Base-by-base conservation (phyloP, 2,888 invertebrate species). In the Erannis defoliaria region DNA sequence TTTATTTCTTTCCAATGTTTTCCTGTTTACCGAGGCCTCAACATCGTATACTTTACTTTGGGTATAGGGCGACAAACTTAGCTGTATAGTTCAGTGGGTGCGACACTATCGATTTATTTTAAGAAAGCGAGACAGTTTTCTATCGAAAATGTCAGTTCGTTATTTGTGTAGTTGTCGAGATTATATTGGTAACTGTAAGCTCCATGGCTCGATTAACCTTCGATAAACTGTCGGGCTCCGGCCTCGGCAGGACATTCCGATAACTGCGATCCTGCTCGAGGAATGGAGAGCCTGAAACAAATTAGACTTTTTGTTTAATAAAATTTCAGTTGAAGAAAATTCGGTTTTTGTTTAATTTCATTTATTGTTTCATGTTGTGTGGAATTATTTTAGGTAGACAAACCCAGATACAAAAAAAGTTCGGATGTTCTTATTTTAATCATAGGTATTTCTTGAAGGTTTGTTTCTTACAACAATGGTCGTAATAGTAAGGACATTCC, bases 1-100 rank as follows among this genome's bases (percentile, higher is more conserved):
- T 54, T 45, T 49, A 60, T 60, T 60, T 50, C 37, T 50, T 60
- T 50, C 43, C 42, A 49, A 60, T 60, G 16, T 49, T 60, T 60
- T 60, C 60, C 60, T 60, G 60, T 60, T 60, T 60, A 60, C 60
- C 43, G 49, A 50, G 48, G 23, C 42, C 35, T 1, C 10, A 31
- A 31, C 49, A 42, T 26, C 54, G 49, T 60, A 42, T 50, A 43
- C 43, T 55, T 60, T 50, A 55, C 60, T 60, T 50, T 55, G 49
- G 37, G 60, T 50, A 43, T n/a, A 19, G 21, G 0, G 26, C 14
- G 31, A 6, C 31, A 12, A 19, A 46, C 16, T 19, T 18, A n/a
- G 18, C 6, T 0, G 3, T 12, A 6, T 0, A 10, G 12, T n/a
- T n/a, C 2, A 2, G 0, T 6, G 18, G 6, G 0, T 1, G 46